phyloP scores from a whole-genome alignment of 2,888 invertebrate species.

The Unio pictorum region DNA sequence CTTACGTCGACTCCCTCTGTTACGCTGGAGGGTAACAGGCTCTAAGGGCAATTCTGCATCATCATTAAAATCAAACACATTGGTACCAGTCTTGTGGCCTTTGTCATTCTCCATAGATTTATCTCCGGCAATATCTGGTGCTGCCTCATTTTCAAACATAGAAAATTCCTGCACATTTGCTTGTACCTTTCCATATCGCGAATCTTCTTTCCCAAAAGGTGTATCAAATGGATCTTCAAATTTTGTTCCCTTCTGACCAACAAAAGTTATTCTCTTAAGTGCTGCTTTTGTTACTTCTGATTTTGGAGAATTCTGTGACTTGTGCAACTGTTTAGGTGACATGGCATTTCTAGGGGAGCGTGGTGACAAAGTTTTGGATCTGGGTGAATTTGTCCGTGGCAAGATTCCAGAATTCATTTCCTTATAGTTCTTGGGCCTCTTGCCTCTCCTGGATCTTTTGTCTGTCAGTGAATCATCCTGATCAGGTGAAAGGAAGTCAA shows the following conservation, averaged over 20 bases:
- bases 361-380: slow-evolving; percentile 41
- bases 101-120: slow-evolving; percentile 14
- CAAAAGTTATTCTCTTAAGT: slow-evolving; percentile 18
- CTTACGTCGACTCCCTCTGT: slow-evolving; percentile 22
- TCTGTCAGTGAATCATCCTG: slow-evolving; percentile 26
- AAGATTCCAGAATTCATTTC: slow-evolving; percentile 46
- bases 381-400: slow-evolving; percentile 47
- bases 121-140: neutral
- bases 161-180: neutral
- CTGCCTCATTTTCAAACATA: neutral
- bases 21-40: slow-evolving; percentile 20
- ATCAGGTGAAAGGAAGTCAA: slow-evolving; percentile 40
- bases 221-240: slow-evolving; percentile 9
- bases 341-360: slow-evolving; percentile 39
- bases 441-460: slow-evolving; percentile 36
- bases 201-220: slow-evolving; percentile 5
- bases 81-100: slow-evolving; percentile 19
- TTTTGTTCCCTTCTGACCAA: slow-evolving; percentile 6
- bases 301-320: slow-evolving; percentile 18
- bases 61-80: slow-evolving; percentile 61
- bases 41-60: slow-evolving; percentile 33
- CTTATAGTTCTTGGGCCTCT: slow-evolving; percentile 56
- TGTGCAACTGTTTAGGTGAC: slow-evolving; percentile 20
- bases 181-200: slow-evolving; percentile 4
- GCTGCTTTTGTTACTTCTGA: slow-evolving; percentile 16